These are phyloP conservation scores for Drosophila arawakana DNA, from an alignment of 1,140 invertebrate species.

Conservation along the genomic window DNA sequence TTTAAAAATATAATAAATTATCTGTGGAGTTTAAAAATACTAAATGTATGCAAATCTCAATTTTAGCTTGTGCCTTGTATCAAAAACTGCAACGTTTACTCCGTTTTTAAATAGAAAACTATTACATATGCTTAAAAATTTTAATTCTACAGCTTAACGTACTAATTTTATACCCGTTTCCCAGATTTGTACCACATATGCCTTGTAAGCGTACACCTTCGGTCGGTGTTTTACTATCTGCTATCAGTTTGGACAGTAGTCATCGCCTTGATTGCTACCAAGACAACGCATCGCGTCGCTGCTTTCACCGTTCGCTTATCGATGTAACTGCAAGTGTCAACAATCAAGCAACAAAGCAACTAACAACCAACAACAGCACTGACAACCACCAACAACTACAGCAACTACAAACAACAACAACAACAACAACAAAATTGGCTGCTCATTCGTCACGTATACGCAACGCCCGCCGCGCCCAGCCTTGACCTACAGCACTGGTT, in stretches of 20 bases:
- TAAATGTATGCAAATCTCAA: too few species aligned
- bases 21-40: too few species aligned
- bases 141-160: too few species aligned
- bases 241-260: slow-evolving; percentile 15
- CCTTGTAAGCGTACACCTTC: not conserved
- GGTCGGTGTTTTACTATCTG: not conserved
- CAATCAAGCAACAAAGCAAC: slow-evolving; percentile 18
- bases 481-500: slow-evolving; percentile 79
- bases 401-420: slow-evolving; percentile 28
- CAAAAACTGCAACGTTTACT: too few species aligned
- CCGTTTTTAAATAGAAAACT: too few species aligned
- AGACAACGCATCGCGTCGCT: slow-evolving; percentile 20
- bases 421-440: slow-evolving; percentile 30
- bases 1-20: too few species aligned
- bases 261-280: not conserved
- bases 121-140: too few species aligned
- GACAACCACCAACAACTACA: slow-evolving; percentile 17
- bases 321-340: slow-evolving; percentile 58
- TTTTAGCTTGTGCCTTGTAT: too few species aligned
- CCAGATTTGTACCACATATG: too few species aligned
- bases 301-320: slow-evolving; percentile 48
- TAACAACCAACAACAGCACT: slow-evolving; percentile 15
- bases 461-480: slow-evolving; percentile 75
- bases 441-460: slow-evolving; percentile 65
- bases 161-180: too few species aligned